Evolutionary conservation across 2,888 invertebrate genomes (phyloP).

Genomic region (Villa cingulata): DNA sequence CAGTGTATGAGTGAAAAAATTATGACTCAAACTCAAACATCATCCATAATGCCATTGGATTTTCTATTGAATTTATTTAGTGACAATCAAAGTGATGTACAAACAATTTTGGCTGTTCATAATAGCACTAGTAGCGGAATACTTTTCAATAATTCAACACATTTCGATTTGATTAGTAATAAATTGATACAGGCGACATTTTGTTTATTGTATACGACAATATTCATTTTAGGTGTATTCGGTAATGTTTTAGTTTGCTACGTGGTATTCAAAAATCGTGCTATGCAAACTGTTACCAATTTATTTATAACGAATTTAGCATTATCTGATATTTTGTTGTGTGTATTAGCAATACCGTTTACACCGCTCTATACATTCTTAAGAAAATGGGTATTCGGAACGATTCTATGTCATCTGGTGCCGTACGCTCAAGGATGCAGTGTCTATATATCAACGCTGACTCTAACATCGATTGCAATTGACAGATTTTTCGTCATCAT

Average conservation of each 20-base stretch:
- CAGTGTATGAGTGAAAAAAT: too few species aligned
- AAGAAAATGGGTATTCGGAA: slow-evolving; percentile 87
- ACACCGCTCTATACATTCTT: slow-evolving; percentile 90
- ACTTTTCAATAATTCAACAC: neutral
- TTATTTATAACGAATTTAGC: slow-evolving; percentile 95
- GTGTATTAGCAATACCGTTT: slow-evolving; percentile 87
- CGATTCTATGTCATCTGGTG: slow-evolving; percentile 78
- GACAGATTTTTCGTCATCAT: slow-evolving; percentile 96
- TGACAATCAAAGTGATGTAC: neutral
- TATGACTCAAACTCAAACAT: neutral
- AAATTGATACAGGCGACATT: slow-evolving; percentile 16
- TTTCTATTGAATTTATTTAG: neutral
- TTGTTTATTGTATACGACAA: slow-evolving; percentile 51
- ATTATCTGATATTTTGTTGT: slow-evolving; percentile 84
- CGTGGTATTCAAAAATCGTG: slow-evolving; percentile 80
- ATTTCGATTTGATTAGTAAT: slow-evolving; percentile 12
- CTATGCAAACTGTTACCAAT: slow-evolving; percentile 97
- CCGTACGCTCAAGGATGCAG: slow-evolving; percentile 90
- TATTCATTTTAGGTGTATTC: slow-evolving; percentile 78
- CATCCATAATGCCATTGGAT: neutral
- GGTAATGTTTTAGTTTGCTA: slow-evolving; percentile 88
- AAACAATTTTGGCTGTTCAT: neutral
- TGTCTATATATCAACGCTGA: slow-evolving; percentile 94
- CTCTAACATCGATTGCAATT: slow-evolving; percentile 91
- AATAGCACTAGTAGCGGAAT: neutral